Percentiles rank a stretch among this genome's conserved stretches.
Evolutionary conservation across 2,797 vertebrate genomes (phyloP).

Genomic region (Monodelphis domestica): DNA sequence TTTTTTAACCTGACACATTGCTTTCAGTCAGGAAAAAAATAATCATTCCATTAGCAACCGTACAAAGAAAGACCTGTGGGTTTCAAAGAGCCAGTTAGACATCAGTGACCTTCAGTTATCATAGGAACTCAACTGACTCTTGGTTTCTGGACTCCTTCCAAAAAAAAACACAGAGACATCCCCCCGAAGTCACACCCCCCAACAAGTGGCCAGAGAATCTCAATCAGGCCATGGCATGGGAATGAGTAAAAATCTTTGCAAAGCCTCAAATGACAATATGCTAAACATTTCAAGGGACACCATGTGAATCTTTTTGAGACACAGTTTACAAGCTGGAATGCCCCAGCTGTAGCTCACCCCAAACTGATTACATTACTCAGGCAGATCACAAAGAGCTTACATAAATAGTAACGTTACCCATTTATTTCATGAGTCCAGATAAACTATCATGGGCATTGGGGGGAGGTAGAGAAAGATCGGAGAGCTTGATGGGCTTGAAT

Average conservation of each 20-base stretch:
- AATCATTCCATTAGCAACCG: conserved; percentile 41
- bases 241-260: conserved; percentile 71
- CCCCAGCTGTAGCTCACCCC: conserved; percentile 79
- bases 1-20: conserved; percentile 52
- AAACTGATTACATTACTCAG: conserved; percentile 79
- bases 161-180: neutral
- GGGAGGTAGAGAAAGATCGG: neutral
- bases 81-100: neutral
- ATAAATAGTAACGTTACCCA: conserved; percentile 79
- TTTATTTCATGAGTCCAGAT: conserved; percentile 72
- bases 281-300: conserved; percentile 74
- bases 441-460: conserved; percentile 73
- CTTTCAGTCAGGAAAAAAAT: conserved; percentile 55
- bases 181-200: neutral
- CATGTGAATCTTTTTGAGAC: conserved; percentile 80
- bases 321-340: conserved; percentile 80
- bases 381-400: conserved; percentile 81
- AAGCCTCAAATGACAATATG: conserved; percentile 57
- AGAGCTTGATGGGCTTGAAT: neutral
- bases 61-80: neutral
- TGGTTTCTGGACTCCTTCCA: neutral
- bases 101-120: rapidly evolving
- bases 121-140: rapidly evolving
- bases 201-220: neutral
- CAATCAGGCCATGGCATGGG: neutral